Evolutionary conservation across 2,888 invertebrate species (phyloP).

Genomic region (Brenthis ino): DNA sequence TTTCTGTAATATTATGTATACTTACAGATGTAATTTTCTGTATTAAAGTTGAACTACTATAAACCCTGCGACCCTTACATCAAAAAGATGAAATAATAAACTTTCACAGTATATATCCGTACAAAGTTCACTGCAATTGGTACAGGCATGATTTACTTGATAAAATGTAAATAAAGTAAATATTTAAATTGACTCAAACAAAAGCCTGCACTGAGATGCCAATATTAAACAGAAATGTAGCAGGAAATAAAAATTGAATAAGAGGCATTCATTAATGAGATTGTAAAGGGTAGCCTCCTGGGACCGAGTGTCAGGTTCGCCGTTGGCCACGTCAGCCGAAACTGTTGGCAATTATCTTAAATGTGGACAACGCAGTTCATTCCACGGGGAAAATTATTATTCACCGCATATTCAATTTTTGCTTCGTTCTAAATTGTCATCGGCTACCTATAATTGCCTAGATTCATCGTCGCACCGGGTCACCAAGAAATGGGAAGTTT

Average conservation of each 20-base stretch:
- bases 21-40: too few species aligned
- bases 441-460: conserved; percentile 63
- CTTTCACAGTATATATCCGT: background rate
- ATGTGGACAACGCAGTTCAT: conserved; percentile 77
- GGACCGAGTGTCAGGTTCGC: conserved; percentile 74
- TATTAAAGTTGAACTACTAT: too few species aligned
- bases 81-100: too few species aligned
- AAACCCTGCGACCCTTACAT: too few species aligned
- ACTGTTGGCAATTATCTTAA: conserved; percentile 81
- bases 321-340: conserved; percentile 75
- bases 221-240: conserved; percentile 39
- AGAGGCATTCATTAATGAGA: conserved; percentile 77
- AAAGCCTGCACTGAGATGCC: conserved; percentile 27
- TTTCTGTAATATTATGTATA: too few species aligned
- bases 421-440: conserved; percentile 66
- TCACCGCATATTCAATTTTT: conserved; percentile 77
- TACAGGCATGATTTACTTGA: conserved; percentile 15
- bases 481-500: conserved; percentile 8
- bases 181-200: conserved; percentile 14
- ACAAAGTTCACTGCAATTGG: background rate
- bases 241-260: conserved; percentile 69
- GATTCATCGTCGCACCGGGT: conserved; percentile 53
- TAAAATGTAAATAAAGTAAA: conserved; percentile 15
- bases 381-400: conserved; percentile 78
- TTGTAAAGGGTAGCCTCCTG: conserved; percentile 74